Evolutionary conservation across 1,140 invertebrate species (phyloP).

Genomic region (Zaprionus kolodkinae): DNA sequence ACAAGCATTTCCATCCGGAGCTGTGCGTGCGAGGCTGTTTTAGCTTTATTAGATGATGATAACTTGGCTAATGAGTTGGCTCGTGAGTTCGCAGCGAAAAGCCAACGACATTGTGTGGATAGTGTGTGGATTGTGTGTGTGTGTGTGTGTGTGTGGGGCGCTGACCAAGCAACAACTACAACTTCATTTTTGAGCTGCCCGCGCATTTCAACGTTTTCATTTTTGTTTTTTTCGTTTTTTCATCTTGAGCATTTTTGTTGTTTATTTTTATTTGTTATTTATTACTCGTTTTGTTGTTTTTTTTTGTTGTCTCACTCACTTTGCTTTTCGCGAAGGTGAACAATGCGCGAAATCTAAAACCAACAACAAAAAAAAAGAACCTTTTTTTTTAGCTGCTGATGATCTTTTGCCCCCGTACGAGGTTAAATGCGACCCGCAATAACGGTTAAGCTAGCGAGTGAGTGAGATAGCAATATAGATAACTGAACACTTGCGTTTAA

Average conservation of each 20-base stretch:
- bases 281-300: too few relatives aligned
- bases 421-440: slow-evolving; percentile 54
- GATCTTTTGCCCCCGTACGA: slow-evolving; percentile 52
- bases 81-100: slow-evolving; percentile 42
- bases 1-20: slow-evolving; percentile 41
- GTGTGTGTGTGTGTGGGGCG: neutral
- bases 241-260: slow-evolving; percentile 62
- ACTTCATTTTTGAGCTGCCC: slow-evolving; percentile 63
- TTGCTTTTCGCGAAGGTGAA: slow-evolving; percentile 68
- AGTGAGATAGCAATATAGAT: neutral
- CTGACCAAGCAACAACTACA: slow-evolving; percentile 59
- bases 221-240: slow-evolving; percentile 39
- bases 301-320: slow-evolving; percentile 5
- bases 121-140: too few relatives aligned
- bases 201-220: slow-evolving; percentile 72
- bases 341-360: slow-evolving; percentile 47
- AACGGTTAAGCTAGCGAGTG: slow-evolving; percentile 47
- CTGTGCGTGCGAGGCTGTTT: slow-evolving; percentile 43
- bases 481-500: slow-evolving; percentile 66
- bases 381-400: slow-evolving; percentile 20
- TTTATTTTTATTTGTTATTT: slow-evolving; percentile 42
- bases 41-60: slow-evolving; percentile 80
- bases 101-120: slow-evolving; percentile 59
- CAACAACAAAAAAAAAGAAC: slow-evolving; percentile 39
- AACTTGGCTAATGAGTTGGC: slow-evolving; percentile 78